Percentiles rank a stretch among this genome's conserved stretches.
Evolutionary conservation across 2,888 invertebrate species (phyloP).

Genomic region (Ophion ventricosus): DNA sequence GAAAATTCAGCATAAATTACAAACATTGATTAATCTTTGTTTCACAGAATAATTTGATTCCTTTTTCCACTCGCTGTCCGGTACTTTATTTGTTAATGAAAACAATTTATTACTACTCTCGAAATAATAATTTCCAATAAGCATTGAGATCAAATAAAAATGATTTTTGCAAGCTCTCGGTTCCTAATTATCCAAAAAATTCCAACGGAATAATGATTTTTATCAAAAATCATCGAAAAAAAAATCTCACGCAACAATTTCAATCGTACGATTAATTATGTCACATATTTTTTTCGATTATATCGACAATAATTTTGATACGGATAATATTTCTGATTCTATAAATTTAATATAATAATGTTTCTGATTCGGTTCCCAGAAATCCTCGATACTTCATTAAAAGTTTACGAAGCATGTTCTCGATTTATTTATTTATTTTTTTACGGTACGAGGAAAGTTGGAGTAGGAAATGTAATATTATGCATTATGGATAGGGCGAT

Average conservation of each 20-base stretch:
- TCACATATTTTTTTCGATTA: no score
- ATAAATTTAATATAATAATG: not conserved
- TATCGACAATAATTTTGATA: no score
- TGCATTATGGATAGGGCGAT: constrained; percentile 18
- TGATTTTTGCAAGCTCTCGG: no score
- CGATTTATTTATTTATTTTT: not conserved
- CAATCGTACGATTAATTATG: no score
- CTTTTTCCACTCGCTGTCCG: no score
- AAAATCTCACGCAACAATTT: no score
- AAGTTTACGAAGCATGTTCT: constrained; percentile 13
- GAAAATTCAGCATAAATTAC: not conserved
- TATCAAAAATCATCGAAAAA: not conserved
- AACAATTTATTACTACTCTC: no score
- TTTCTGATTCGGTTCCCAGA: not conserved
- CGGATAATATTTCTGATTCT: no score
- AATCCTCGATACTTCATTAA: not conserved
- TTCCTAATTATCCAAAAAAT: not conserved
- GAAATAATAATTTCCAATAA: no score
- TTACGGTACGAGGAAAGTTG: not conserved
- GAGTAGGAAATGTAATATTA: constrained; percentile 24
- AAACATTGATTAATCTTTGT: not conserved
- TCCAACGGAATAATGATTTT: constrained; percentile 2
- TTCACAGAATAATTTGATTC: not conserved
- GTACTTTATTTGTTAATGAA: no score
- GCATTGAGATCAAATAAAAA: not conserved